Percentiles rank a stretch among this genome's conserved stretches.
These are phyloP conservation scores for Microdon myrmicae DNA, from an alignment of 2,888 invertebrate species.

Conservation along the genomic window DNA sequence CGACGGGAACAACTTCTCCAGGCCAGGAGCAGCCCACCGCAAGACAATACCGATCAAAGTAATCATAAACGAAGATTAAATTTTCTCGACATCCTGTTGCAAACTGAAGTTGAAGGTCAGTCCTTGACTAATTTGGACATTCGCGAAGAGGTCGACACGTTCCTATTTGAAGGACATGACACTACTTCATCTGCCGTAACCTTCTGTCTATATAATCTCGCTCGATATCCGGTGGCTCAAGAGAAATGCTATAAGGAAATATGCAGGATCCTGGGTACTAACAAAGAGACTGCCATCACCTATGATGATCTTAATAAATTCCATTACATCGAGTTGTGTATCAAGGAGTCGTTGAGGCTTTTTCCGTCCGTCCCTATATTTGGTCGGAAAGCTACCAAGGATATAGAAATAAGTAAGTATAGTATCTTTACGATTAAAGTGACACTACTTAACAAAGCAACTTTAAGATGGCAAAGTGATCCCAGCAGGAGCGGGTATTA, in stretches of 20 bases:
- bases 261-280: slow-evolving; percentile 55
- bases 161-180: slow-evolving; percentile 72
- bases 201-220: slow-evolving; percentile 66
- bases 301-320: slow-evolving; percentile 47
- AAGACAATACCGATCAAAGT: slow-evolving; percentile 34
- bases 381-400: slow-evolving; percentile 48
- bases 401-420: slow-evolving; percentile 51
- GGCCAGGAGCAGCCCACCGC: background rate
- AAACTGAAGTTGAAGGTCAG: slow-evolving; percentile 69
- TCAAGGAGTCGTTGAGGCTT: slow-evolving; percentile 55
- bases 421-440: background rate
- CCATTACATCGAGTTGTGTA: slow-evolving; percentile 53
- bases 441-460: background rate
- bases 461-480: slow-evolving; percentile 47
- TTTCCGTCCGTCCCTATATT: slow-evolving; percentile 54
- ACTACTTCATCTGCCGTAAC: slow-evolving; percentile 66
- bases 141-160: slow-evolving; percentile 74
- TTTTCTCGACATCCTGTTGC: slow-evolving; percentile 72
- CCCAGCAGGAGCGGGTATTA: slow-evolving; percentile 51
- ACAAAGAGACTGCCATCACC: slow-evolving; percentile 53
- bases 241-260: slow-evolving; percentile 64
- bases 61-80: slow-evolving; percentile 71
- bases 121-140: slow-evolving; percentile 70
- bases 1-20: slow-evolving; percentile 56
- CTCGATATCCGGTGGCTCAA: slow-evolving; percentile 64